These are phyloP conservation scores for Tridacna gigas DNA, from an alignment of 2,888 invertebrate species.

Conservation along the genomic window DNA sequence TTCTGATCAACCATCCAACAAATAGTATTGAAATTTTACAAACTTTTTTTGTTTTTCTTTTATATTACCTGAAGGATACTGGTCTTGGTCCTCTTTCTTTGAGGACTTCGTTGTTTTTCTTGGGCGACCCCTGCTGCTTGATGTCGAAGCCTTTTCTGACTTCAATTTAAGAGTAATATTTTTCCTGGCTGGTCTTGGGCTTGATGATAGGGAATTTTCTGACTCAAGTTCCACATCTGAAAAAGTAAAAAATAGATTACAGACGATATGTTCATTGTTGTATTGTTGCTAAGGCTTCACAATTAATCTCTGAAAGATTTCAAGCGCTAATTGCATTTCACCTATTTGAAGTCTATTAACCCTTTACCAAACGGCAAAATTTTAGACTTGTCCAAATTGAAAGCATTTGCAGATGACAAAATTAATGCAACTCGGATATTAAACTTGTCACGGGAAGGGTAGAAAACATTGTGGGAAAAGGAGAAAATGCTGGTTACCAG, in stretches of 20 bases:
- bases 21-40: too few species aligned
- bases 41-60: too few species aligned
- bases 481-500: too few species aligned
- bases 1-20: too few species aligned
- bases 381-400: neutral
- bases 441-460: too few species aligned
- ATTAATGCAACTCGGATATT: too few species aligned
- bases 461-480: too few species aligned
- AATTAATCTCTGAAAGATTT: neutral
- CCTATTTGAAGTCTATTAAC: neutral
- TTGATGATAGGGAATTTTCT: conserved; percentile 65
- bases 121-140: conserved; percentile 55
- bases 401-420: neutral
- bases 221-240: conserved; percentile 72
- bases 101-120: conserved; percentile 46
- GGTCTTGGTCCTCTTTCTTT: conserved; percentile 54
- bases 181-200: conserved; percentile 68
- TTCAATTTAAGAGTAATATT: conserved; percentile 72
- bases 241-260: conserved; percentile 18
- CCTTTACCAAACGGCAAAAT: neutral
- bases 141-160: conserved; percentile 46
- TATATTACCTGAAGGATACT: conserved; percentile 39
- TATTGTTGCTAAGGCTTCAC: neutral
- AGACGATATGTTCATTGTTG: too few species aligned
- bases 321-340: neutral